A percentile compares a stretch with the other conserved stretches of the same genome.
phyloP scores from a whole-genome alignment of 1,140 invertebrate species.

The Pogonognathellus flavescens region DNA sequence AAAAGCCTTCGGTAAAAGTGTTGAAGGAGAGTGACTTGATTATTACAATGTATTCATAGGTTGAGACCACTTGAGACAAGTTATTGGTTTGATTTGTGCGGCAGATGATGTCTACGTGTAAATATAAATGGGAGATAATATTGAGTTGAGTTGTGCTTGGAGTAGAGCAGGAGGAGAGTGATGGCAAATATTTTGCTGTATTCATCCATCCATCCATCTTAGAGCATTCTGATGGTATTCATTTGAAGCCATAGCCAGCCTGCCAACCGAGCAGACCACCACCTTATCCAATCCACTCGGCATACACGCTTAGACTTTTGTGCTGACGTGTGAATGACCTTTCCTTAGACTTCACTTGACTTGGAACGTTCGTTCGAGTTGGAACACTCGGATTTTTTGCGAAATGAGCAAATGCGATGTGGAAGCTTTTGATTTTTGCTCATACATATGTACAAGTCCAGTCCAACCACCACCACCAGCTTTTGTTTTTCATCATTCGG shows the following conservation, averaged over 20 bases:
- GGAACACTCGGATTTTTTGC: constrained; percentile 46
- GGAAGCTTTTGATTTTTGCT: constrained; percentile 33
- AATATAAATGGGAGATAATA: too few species aligned
- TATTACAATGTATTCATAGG: too few species aligned
- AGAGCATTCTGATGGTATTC: neutral
- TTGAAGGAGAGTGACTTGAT: too few species aligned
- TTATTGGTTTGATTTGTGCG: constrained; percentile 8
- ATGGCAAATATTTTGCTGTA: neutral
- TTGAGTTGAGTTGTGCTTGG: too few species aligned
- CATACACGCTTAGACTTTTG: constrained; percentile 9
- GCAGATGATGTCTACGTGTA: too few species aligned
- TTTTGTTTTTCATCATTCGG: too few species aligned
- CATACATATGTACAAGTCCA: constrained; percentile 5
- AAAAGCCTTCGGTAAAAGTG: too few species aligned
- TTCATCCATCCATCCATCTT: neutral
- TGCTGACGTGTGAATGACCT: constrained; percentile 57
- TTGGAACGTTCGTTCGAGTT: constrained; percentile 48
- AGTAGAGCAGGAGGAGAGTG: neutral
- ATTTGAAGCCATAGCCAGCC: neutral
- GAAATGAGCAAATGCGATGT: constrained; percentile 35
- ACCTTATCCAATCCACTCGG: constrained; percentile 28
- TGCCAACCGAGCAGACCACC: neutral
- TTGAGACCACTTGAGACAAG: too few species aligned
- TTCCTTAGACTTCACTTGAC: constrained; percentile 23
- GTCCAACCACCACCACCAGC: too few species aligned